Percentiles rank a stretch among this genome's conserved stretches.
Evolutionary conservation across 2,113 vertebrate genomes (phyloP).

Genomic region (Corythornis vintsioides): DNA sequence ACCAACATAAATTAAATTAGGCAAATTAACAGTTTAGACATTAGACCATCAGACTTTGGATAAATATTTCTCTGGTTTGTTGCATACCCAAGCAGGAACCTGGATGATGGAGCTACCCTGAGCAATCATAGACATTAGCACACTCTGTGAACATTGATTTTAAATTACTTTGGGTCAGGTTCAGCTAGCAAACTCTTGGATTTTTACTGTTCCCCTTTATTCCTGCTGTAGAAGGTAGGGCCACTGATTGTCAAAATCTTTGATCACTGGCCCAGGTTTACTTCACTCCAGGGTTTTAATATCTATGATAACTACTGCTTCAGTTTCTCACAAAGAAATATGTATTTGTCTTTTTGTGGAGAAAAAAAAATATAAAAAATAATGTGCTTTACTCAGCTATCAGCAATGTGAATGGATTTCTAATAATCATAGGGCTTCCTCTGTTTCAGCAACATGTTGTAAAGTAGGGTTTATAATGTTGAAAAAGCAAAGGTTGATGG

Average conservation of each 20-base stretch:
- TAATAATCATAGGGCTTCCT: conserved; percentile 2
- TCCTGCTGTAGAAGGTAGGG: not conserved
- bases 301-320: not conserved
- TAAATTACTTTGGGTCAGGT: not conserved
- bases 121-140: not conserved
- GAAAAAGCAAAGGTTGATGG: not conserved
- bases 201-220: not conserved
- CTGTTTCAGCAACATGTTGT: not conserved
- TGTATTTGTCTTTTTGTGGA: not conserved
- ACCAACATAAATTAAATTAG: not conserved
- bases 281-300: not conserved
- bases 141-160: not conserved
- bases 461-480: not conserved
- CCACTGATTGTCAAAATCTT: not conserved
- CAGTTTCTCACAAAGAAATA: not conserved
- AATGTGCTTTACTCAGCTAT: not conserved
- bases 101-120: not conserved
- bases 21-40: not conserved
- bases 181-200: not conserved
- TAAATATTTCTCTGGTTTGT: not conserved
- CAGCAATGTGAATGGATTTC: not conserved
- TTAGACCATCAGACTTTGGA: not conserved
- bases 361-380: not conserved
- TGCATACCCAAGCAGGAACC: not conserved
- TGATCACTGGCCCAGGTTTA: not conserved